phyloP scores from a whole-genome alignment of 2,797 vertebrate species.

The Cyclura pinguis region DNA sequence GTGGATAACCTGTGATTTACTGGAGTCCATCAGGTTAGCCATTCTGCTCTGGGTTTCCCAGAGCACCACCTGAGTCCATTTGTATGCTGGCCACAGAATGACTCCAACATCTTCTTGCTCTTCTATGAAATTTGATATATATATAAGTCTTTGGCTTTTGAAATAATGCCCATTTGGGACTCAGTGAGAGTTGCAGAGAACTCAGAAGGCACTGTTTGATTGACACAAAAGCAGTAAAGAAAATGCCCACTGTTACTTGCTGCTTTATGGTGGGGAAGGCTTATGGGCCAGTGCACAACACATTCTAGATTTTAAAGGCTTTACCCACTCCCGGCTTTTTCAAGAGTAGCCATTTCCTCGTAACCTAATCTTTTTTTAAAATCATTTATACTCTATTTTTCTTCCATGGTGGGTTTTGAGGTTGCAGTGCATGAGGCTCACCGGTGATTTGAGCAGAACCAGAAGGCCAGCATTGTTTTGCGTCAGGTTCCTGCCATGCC shows the following conservation, averaged over 20 bases:
- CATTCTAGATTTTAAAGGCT: neutral
- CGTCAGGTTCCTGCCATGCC: no score
- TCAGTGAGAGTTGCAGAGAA: conserved; percentile 9
- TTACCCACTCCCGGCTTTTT: neutral
- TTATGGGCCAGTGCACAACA: neutral
- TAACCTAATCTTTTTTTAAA: neutral
- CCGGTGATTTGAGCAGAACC: neutral
- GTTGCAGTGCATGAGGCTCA: neutral
- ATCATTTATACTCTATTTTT: neutral
- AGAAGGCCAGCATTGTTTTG: neutral
- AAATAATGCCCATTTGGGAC: conserved; percentile 33
- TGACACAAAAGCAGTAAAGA: conserved; percentile 11
- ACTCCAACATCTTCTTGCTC: neutral
- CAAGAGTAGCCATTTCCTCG: neutral
- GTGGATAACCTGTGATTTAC: conserved; percentile 63
- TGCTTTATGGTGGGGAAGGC: neutral
- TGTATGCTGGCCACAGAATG: conserved; percentile 45
- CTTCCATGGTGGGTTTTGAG: neutral
- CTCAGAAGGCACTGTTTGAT: neutral
- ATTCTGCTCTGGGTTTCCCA: conserved; percentile 34
- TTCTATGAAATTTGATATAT: conserved; percentile 31
- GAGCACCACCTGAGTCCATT: neutral
- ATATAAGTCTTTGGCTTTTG: conserved; percentile 41
- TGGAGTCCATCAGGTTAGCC: conserved; percentile 47
- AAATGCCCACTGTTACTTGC: neutral